Evolutionary conservation across 2,113 vertebrate species (phyloP), one percentile per base, ranked within the genome.

Genomic region (Pluvialis apricaria): DNA sequence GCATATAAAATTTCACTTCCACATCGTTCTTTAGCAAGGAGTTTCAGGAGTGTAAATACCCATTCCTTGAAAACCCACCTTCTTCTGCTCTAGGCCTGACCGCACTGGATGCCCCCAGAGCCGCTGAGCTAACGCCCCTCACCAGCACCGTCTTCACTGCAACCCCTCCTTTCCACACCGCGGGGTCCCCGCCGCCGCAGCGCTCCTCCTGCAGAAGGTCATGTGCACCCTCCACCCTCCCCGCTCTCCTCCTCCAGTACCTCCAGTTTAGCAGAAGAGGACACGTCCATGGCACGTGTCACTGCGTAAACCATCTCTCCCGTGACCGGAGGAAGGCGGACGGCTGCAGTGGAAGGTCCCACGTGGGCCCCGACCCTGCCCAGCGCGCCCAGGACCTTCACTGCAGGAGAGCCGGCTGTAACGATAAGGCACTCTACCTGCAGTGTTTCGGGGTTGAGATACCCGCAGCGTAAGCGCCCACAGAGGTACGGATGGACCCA

Each of bases 381-480:
- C 49, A 29, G 40, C 14, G 11, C 3, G 2, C 34, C 9, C 38
- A 19, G 55, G 20, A 22, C 47, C 28, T 15, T 22, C 26, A 1
- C 28, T 4, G 12, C 22, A 4, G 57, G 16, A 34, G 47, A 62
- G 65, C 29, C 38, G 5, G 15, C 28, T 16, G 29, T 13, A 71
- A 7, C 1, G 2, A 6, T 2, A 55, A 32, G 10, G 18, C 2
- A 4, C 15, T 29, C 70, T 14, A 9, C 28, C 38, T 6, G 6
- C 54, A 22, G 70, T 0, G 1, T 24, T 29, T 15, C 1, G 6
- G 45, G 25, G 16, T 5, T 0, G 2, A 36, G 38, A 24, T 8
- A 81, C 38, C 38, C 34, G 4, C 60, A 5, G 12, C 6, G 22
- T 28, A 24, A 29, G 38, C 1, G 8, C 52, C 24, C 61, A 32